Base-by-base conservation (phyloP, 2,888 invertebrate genomes). In the Nemoura dubitans region DNA sequence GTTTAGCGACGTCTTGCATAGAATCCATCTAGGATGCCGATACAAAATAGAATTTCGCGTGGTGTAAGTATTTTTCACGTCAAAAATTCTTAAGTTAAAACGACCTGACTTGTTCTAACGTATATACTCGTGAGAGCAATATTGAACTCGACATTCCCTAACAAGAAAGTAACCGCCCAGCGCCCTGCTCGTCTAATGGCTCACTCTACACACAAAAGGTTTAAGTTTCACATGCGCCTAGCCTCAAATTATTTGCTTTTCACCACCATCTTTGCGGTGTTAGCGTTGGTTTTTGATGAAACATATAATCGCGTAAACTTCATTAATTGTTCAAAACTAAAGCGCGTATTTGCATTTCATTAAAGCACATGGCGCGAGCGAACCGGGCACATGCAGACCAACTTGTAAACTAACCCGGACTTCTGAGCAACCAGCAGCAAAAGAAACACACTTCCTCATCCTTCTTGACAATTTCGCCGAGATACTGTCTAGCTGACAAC, bases 321-420 rank as follows among this genome's bases (percentile, higher is more conserved):
- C 84, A 84, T 84, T 84, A 84, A 84, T 84, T 84, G 84, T 84
- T 84, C 84, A 84, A 26, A 59, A 84, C 28, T 28, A 76, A n/a
- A 26, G 76, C 43, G 76, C 59, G 76, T 84, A 84, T 84, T 84
- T 84, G 84, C 84, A 84, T 84, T 84, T 84, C 84, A 84, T 84
- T 84, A 84, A 59, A 42, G 43, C 26, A 30, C 59, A 21, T 59
- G 59, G 59, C 14, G 59, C 14, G 59, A 59, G 59, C 21, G 10
- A 21, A 14, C 59, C 21, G 59, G 59, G 21, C 16, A 59, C 59
- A 7, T 3, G 59, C 36, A 59, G 21, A 21, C 3, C 14, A 59
- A 59, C 59, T 59, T 59, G 59, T 59, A 59, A 59, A 59, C 59
- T 10, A 59, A 21, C 59, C 59, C 59, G 14, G n/a, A n/a, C n/a